Evolutionary conservation across 2,888 invertebrate species (phyloP), one percentile per base, ranked within the genome.

Genomic region (Phorcus lineatus): DNA sequence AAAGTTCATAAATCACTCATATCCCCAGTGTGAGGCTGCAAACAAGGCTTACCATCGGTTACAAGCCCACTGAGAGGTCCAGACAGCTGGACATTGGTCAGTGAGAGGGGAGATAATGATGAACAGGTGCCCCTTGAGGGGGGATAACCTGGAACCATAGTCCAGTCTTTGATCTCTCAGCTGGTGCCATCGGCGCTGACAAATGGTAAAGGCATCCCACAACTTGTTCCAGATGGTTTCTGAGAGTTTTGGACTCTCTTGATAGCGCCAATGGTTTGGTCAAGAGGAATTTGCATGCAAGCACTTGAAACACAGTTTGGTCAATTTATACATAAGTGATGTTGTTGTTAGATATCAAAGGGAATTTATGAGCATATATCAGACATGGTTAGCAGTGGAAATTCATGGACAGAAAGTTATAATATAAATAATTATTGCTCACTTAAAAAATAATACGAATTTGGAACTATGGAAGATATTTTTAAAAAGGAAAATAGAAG

Each of bases 121-220:
- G 28, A 62, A 31, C 62, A 62, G 62, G 62, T 62, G 62, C 62
- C 62, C 62, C 62, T 28, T 62, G 62, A 62, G 24, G 62, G 62
- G 57, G 28, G 62, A 13, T 62, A 31, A 62, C 28, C 62, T 62
- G 24, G 62, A 62, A 24, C 62, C 24, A 11, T 24, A 31, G 62
- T 62, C 62, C 24, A 17, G 62, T 62, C 62, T 62, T 62, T 62
- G 62, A 62, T 62, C 28, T 62, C 28, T 62, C 62, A 28, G 62
- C 24, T 28, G 24, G 11, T 62, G 62, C 62, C 62, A 62, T 62
- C 28, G 62, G 62, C 62, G 62, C 62, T 28, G 28, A 62, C 62
- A 62, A 62, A 62, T 62, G 62, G 62, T 62, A 62, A 62, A 62
- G 47, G 28, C 62, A 62, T 62, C 28, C 62, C 13, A 28, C 24